phyloP scores from a whole-genome alignment of 2,888 invertebrate genomes.

The Rotaria magnacalcarata region DNA sequence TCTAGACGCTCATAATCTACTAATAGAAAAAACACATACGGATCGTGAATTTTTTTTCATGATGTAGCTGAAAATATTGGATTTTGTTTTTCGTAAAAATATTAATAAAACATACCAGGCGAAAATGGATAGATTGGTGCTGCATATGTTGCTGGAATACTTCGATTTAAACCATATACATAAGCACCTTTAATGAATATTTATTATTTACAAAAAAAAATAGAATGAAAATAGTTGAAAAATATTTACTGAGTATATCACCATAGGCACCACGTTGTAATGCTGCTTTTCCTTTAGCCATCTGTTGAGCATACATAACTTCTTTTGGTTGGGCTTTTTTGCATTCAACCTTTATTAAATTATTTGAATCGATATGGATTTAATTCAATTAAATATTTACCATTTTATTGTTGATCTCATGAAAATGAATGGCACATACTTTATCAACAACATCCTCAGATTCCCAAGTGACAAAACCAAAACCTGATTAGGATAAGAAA shows the following conservation, averaged over 20 bases:
- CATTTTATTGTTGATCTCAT: constrained; percentile 96
- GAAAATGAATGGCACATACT: constrained; percentile 99
- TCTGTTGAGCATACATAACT: constrained; percentile 70
- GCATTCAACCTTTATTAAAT: constrained; percentile 86
- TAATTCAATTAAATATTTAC: neutral
- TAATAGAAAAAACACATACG: constrained; percentile 15
- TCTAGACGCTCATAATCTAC: neutral
- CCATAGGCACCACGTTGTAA: constrained; percentile 45
- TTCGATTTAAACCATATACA: constrained; percentile 44
- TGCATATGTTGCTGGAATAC: constrained; percentile 39
- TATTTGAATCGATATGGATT: too few species aligned
- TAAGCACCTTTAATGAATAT: constrained; percentile 18
- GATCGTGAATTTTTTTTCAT: neutral
- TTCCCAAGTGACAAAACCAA: constrained; percentile 99
- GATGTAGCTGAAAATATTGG: neutral
- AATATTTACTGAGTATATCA: constrained; percentile 37
- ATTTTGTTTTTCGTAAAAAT: neutral
- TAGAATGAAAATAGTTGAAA: neutral
- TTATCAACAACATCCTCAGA: constrained; percentile 99
- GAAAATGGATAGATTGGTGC: constrained; percentile 35
- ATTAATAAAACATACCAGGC: constrained; percentile 2
- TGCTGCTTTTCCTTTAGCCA: constrained; percentile 46
- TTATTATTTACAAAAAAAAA: neutral
- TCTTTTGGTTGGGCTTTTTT: constrained; percentile 99
- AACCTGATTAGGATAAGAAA: constrained; percentile 58